Conservation (phyloP, 2,888 invertebrate species). For the Dryadula phaetusa region DNA sequence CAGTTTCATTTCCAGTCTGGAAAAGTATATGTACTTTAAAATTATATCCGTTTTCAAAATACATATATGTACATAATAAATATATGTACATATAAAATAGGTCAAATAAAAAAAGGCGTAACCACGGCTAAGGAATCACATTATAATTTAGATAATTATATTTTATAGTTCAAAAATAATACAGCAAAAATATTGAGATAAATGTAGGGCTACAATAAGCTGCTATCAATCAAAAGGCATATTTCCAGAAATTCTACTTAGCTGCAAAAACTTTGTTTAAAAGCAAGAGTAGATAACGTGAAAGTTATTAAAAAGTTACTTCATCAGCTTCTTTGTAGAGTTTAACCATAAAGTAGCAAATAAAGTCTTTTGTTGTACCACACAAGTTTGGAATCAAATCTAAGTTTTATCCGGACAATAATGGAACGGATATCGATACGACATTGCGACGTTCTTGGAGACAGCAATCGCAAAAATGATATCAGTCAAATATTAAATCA, state of each 20-base stretch:
- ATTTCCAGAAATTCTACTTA: slow-evolving; percentile 1
- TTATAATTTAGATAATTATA: too few relatives aligned
- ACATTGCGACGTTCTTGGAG: slow-evolving; percentile 64
- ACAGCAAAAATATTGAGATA: too few relatives aligned
- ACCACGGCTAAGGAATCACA: too few relatives aligned
- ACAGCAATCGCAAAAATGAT: slow-evolving; percentile 55
- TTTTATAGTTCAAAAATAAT: too few relatives aligned
- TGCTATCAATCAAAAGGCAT: slow-evolving; percentile 19
- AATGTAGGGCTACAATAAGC: neutral
- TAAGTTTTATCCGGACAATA: slow-evolving; percentile 79
- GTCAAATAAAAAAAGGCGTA: too few relatives aligned
- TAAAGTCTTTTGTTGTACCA: slow-evolving; percentile 67
- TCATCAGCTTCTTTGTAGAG: slow-evolving; percentile 52
- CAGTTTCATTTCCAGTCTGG: neutral
- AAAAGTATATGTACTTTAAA: too few relatives aligned
- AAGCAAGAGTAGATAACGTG: slow-evolving; percentile 27
- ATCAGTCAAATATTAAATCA: neutral
- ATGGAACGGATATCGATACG: slow-evolving; percentile 76
- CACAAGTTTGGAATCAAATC: slow-evolving; percentile 77
- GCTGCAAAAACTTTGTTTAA: slow-evolving; percentile 26
- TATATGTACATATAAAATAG: too few relatives aligned
- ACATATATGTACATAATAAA: too few relatives aligned
- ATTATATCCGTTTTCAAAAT: too few relatives aligned
- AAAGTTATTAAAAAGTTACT: slow-evolving; percentile 53
- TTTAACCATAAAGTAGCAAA: slow-evolving; percentile 64